Evolutionary conservation across 1,140 invertebrate species (phyloP), one percentile per base, ranked within the genome.

Genomic region (Lepidurus arcticus): DNA sequence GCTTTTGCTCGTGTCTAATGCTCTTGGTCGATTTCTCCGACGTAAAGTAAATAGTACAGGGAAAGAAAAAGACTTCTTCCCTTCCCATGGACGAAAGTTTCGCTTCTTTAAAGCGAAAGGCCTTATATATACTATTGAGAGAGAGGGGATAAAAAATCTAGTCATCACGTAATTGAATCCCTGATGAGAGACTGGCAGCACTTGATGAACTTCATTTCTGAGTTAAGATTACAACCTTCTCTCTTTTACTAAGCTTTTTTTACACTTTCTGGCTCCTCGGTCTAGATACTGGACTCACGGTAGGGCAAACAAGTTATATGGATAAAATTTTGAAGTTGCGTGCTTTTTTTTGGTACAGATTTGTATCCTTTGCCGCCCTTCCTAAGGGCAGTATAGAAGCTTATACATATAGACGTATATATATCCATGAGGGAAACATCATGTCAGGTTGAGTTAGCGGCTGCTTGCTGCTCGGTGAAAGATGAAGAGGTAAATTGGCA

Each of bases 401-500:
- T 34, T 34, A 34, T 34, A 34, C 34, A 34, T 34, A 4, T 34
- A 34, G 34, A 34, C 34, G 34, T 34, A 34, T 34, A 34, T 16
- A 65, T 65, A 65, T 65, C 53, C 53, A 65, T 21, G 53, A 65
- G 13, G 21, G 53, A 65, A 65, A 65, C 53, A 65, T 65, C 53
- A 65, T 65, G 53, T 65, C 53, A 21, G 53, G 53, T 65, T 65
- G 53, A 65, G 53, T 65, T 65, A 65, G 53, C 16, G 53, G 53
- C 53, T 65, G 53, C 53, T 65, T 65, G 53, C 53, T 65, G 53
- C 53, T n/a, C 16, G 16, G 53, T 65, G 13, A 65, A 65, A 65
- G 53, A 65, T 65, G 53, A 65, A 65, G 53, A 65, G 53, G 53
- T 65, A 65, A 65, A 65, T 65, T 65, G 53, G 53, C 53, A 65